These are phyloP conservation scores for Amiota mariae DNA, from an alignment of 2,888 invertebrate genomes.

Conservation along the genomic window DNA sequence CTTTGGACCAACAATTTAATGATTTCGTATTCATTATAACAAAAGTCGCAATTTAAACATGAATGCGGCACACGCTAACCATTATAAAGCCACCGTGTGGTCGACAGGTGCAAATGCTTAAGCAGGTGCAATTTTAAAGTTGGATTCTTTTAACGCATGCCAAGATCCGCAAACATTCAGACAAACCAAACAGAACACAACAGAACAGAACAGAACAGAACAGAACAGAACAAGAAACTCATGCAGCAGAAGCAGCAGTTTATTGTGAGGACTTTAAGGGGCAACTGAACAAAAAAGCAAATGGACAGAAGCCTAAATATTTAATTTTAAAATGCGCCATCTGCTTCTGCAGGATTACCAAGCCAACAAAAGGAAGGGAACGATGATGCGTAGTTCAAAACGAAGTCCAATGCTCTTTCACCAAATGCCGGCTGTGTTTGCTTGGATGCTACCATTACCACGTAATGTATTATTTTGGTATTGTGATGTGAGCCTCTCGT, in stretches of 20 bases:
- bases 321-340: slow-evolving; percentile 8
- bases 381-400: not conserved
- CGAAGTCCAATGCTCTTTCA: not conserved
- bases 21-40: too few relatives aligned
- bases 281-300: not conserved
- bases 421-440: not conserved
- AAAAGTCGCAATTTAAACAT: too few relatives aligned
- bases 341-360: not conserved
- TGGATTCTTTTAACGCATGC: not conserved
- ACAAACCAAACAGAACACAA: too few relatives aligned
- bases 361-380: not conserved
- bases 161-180: not conserved
- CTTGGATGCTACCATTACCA: not conserved
- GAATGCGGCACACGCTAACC: too few relatives aligned
- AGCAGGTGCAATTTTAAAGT: slow-evolving; percentile 1
- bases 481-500: not conserved
- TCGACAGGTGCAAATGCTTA: not conserved
- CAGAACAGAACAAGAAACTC: not conserved
- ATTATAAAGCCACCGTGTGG: too few relatives aligned
- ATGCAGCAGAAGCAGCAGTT: not conserved
- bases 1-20: too few relatives aligned
- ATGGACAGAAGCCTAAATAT: slow-evolving; percentile 7
- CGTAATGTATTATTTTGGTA: not conserved
- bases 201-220: too few relatives aligned
- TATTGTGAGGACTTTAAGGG: slow-evolving; percentile 4